phyloP scores from a whole-genome alignment of 1,140 invertebrate species.

The Archegozetes longisetosus region DNA sequence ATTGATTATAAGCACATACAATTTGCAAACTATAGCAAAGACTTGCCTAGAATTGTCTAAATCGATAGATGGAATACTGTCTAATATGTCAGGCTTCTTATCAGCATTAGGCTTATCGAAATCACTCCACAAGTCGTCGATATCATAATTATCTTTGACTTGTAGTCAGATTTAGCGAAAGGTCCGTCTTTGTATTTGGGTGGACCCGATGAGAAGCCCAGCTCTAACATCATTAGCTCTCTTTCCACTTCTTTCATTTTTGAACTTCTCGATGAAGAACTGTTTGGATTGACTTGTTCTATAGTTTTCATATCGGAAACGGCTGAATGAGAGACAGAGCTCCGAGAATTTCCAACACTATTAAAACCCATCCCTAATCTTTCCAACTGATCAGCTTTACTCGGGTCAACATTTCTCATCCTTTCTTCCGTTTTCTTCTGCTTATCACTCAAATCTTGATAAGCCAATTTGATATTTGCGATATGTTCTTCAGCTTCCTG shows the following conservation, averaged over 20 bases:
- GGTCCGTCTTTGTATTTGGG: neutral
- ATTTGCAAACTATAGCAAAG: neutral
- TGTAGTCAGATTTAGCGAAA: neutral
- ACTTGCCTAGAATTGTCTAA: neutral
- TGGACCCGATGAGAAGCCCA: slow-evolving; percentile 6
- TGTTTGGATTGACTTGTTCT: slow-evolving; percentile 51
- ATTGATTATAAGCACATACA: neutral
- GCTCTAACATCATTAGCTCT: slow-evolving; percentile 6
- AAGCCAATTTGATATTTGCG: slow-evolving; percentile 62
- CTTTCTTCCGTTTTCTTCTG: slow-evolving; percentile 61
- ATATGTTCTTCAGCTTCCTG: slow-evolving; percentile 41
- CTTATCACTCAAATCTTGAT: slow-evolving; percentile 62
- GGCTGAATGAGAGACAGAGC: slow-evolving; percentile 58
- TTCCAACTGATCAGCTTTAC: slow-evolving; percentile 74
- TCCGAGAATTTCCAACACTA: slow-evolving; percentile 9
- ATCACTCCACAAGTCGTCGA: slow-evolving; percentile 15
- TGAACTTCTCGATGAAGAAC: slow-evolving; percentile 13
- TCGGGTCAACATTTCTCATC: slow-evolving; percentile 56
- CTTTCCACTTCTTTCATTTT: slow-evolving; percentile 2
- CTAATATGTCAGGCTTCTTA: slow-evolving; percentile 15
- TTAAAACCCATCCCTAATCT: slow-evolving; percentile 77
- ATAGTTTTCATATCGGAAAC: slow-evolving; percentile 81
- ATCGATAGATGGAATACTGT: slow-evolving; percentile 13
- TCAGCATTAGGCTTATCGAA: slow-evolving; percentile 2
- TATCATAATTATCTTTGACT: neutral